phyloP scores from a whole-genome alignment of 2,797 vertebrate genomes.

The Hoplostethus mediterraneus region DNA sequence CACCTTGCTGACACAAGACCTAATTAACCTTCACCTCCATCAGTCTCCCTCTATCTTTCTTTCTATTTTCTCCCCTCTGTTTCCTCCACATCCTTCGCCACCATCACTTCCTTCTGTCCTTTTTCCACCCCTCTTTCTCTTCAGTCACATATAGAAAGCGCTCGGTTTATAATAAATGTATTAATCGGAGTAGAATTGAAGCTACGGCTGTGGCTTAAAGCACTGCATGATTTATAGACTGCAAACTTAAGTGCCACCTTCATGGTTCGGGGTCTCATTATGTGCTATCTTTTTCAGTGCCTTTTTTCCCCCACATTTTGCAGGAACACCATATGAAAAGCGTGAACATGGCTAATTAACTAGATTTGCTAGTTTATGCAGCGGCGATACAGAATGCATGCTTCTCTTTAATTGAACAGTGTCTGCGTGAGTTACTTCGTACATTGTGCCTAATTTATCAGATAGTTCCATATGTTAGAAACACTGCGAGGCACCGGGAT shows the following conservation, averaged over 20 bases:
- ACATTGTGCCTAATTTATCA: constrained; percentile 26
- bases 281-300: constrained; percentile 9
- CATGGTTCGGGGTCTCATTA: constrained; percentile 37
- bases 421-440: background rate
- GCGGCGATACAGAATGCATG: background rate
- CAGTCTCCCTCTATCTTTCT: constrained; percentile 36
- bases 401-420: constrained; percentile 7
- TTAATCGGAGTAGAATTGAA: constrained; percentile 57
- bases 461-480: background rate
- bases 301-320: background rate
- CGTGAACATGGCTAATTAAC: constrained; percentile 38
- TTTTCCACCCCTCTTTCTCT: background rate
- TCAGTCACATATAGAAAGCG: constrained; percentile 27
- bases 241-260: constrained; percentile 47
- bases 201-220: constrained; percentile 45
- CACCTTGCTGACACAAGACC: constrained; percentile 44
- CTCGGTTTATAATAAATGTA: constrained; percentile 56
- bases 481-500: background rate
- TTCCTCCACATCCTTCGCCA: constrained; percentile 20
- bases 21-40: constrained; percentile 66
- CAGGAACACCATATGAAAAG: constrained; percentile 10
- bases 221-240: constrained; percentile 59
- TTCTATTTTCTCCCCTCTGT: constrained; percentile 21
- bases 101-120: background rate
- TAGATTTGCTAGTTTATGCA: constrained; percentile 4